A percentile compares a stretch with the other conserved stretches of the same genome.
phyloP scores from a whole-genome alignment of 2,797 vertebrate species.

The Syngnathus rostellatus region DNA sequence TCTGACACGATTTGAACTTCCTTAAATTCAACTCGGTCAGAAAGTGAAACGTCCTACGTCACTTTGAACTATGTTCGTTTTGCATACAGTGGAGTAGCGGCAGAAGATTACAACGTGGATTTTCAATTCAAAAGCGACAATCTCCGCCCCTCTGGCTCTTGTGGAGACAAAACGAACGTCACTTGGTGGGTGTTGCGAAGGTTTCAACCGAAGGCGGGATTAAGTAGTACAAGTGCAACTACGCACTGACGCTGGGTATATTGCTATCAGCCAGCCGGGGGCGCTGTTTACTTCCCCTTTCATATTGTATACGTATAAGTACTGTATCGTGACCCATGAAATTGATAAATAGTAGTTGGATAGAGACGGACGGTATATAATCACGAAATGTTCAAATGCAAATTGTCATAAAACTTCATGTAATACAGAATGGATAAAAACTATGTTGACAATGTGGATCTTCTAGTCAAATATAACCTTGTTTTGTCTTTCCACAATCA shows the following conservation, averaged over 20 bases:
- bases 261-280: constrained; percentile 3
- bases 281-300: constrained; percentile 18
- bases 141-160: constrained; percentile 22
- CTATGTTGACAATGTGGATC: not conserved
- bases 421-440: not conserved
- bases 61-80: constrained; percentile 16
- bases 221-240: not conserved
- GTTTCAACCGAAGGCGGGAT: constrained; percentile 57
- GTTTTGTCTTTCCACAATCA: not conserved
- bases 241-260: not conserved
- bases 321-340: too few relatives aligned
- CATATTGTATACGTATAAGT: too few relatives aligned
- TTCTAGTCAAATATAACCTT: constrained; percentile 4
- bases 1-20: not conserved
- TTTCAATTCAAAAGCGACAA: not conserved
- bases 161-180: not conserved
- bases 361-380: not conserved
- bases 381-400: not conserved
- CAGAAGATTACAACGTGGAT: accelerated
- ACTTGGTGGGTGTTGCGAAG: constrained; percentile 45
- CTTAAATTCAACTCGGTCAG: not conserved
- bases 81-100: not conserved
- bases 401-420: not conserved
- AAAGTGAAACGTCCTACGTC: constrained; percentile 12
- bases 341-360: too few relatives aligned